These are phyloP conservation scores for Cyclina sinensis DNA, from an alignment of 1,140 invertebrate species.

Conservation along the genomic window DNA sequence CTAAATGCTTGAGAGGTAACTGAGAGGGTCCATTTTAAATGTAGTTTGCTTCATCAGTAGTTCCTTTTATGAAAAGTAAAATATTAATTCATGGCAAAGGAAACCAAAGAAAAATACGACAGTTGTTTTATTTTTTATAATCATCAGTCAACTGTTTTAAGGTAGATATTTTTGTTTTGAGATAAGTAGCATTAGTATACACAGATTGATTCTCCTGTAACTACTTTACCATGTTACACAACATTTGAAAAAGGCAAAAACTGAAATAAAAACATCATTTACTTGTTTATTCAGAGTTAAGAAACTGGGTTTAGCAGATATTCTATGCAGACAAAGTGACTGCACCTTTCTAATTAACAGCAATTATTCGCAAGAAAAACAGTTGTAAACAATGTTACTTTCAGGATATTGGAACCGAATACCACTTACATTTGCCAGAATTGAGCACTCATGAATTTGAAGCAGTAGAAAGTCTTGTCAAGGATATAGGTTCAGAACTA, in stretches of 20 bases:
- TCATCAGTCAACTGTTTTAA: too few relatives aligned
- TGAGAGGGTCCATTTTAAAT: too few relatives aligned
- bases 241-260: neutral
- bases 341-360: neutral
- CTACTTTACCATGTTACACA: neutral
- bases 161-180: neutral
- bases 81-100: too few relatives aligned
- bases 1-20: too few relatives aligned
- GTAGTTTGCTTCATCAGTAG: too few relatives aligned
- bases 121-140: too few relatives aligned
- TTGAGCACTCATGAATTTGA: conserved; percentile 71
- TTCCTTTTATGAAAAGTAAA: too few relatives aligned
- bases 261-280: neutral
- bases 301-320: neutral
- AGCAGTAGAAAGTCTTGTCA: conserved; percentile 64
- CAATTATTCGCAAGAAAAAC: neutral
- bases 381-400: conserved; percentile 12
- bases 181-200: neutral
- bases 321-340: neutral
- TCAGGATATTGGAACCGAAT: conserved; percentile 17
- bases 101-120: too few relatives aligned
- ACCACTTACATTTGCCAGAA: conserved; percentile 53
- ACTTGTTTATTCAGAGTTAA: neutral
- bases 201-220: neutral
- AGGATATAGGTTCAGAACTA: conserved; percentile 72